phyloP scores from a whole-genome alignment of 2,888 invertebrate genomes.

The Drosophila anceps region DNA sequence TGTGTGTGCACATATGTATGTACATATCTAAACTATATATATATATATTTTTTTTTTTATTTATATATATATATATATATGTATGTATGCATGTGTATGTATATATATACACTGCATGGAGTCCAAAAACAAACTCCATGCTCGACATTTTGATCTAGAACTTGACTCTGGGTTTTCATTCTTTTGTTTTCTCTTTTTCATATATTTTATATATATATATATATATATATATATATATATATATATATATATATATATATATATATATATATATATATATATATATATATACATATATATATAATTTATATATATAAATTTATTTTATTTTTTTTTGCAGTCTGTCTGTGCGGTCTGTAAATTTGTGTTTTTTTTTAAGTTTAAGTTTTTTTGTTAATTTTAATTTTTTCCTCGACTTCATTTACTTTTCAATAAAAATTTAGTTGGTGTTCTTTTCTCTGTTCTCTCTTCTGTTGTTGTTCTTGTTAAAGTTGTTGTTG shows the following conservation, averaged over 20 bases:
- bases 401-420: constrained; percentile 26
- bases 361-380: constrained; percentile 5
- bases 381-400: constrained; percentile 6
- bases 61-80: constrained; percentile 8
- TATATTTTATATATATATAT: not conserved
- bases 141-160: constrained; percentile 24
- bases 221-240: not conserved
- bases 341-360: constrained; percentile 42
- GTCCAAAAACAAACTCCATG: constrained; percentile 50
- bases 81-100: constrained; percentile 6
- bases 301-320: not conserved
- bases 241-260: not conserved
- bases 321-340: constrained; percentile 18
- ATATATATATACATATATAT: not conserved
- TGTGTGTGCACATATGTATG: not conserved
- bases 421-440: constrained; percentile 10
- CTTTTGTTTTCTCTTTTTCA: constrained; percentile 9
- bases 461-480: constrained; percentile 13
- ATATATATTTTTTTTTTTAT: not conserved
- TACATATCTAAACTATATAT: constrained; percentile 12
- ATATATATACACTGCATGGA: constrained; percentile 18
- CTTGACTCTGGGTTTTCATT: constrained; percentile 10
- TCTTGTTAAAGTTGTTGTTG: constrained; percentile 37
- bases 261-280: constrained; percentile 7
- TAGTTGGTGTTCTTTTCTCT: constrained; percentile 34